These are phyloP conservation scores for Diabrotica virgifera DNA, from an alignment of 1,140 invertebrate species.

Conservation along the genomic window DNA sequence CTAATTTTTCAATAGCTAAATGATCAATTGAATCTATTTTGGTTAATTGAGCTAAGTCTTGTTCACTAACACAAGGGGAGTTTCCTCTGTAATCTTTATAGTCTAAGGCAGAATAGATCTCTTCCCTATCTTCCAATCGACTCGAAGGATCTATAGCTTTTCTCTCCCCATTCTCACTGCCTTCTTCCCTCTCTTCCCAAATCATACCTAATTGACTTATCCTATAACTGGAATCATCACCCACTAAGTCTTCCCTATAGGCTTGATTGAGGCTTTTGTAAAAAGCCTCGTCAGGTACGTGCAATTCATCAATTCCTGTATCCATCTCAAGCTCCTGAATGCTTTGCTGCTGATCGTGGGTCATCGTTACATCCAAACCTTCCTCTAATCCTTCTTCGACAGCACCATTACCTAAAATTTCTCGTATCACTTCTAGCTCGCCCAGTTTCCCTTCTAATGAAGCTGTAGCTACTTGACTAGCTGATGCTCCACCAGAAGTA, in stretches of 20 bases:
- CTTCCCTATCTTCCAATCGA: slow-evolving; percentile 55
- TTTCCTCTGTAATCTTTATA: slow-evolving; percentile 76
- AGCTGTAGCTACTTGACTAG: slow-evolving; percentile 15
- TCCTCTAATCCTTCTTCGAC: slow-evolving; percentile 62
- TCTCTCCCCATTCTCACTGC: slow-evolving; percentile 44
- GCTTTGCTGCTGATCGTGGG: slow-evolving; percentile 45
- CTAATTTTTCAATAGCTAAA: slow-evolving; percentile 71
- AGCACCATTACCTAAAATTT: slow-evolving; percentile 59
- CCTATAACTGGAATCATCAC: slow-evolving; percentile 58
- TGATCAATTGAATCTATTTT: slow-evolving; percentile 72
- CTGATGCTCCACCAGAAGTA: slow-evolving; percentile 41
- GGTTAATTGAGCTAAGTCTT: slow-evolving; percentile 72
- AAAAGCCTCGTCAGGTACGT: slow-evolving; percentile 78
- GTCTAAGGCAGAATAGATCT: slow-evolving; percentile 73
- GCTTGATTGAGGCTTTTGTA: slow-evolving; percentile 85
- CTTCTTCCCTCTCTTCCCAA: slow-evolving; percentile 68
- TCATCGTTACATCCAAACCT: slow-evolving; percentile 52
- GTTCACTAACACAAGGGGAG: slow-evolving; percentile 71
- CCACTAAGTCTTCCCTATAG: slow-evolving; percentile 74
- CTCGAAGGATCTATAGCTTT: slow-evolving; percentile 49
- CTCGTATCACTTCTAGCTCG: slow-evolving; percentile 58
- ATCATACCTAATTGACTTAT: slow-evolving; percentile 75
- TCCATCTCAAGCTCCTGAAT: slow-evolving; percentile 52
- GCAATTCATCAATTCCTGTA: slow-evolving; percentile 53
- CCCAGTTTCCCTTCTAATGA: slow-evolving; percentile 36